Evolutionary conservation across 2,797 vertebrate genomes (phyloP).

Genomic region (Cuculus canorus): DNA sequence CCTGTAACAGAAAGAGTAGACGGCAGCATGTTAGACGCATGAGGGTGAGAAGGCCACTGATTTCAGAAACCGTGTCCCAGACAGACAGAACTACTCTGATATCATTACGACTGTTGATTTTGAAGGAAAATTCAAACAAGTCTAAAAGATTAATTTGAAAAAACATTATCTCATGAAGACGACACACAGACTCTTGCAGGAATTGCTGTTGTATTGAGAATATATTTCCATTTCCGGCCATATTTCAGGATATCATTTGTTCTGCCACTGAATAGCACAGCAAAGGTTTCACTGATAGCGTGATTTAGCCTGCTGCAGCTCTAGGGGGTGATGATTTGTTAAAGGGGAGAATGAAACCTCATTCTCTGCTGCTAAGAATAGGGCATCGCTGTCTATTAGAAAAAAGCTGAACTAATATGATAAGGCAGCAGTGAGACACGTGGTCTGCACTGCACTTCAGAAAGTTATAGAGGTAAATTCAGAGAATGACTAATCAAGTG

Average conservation of each 20-base stretch:
- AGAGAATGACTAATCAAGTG: not conserved
- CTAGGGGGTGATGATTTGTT: not conserved
- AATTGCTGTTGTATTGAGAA: not conserved
- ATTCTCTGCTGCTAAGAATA: slow-evolving; percentile 3
- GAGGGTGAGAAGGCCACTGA: not conserved
- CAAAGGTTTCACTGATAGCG: not conserved
- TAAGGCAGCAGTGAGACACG: slow-evolving; percentile 31
- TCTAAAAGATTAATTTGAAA: not conserved
- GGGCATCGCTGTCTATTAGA: not conserved
- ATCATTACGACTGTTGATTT: not conserved
- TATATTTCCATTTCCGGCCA: not conserved
- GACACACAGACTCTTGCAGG: not conserved
- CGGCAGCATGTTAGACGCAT: not conserved
- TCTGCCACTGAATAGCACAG: not conserved
- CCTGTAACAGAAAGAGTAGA: slow-evolving; percentile 69
- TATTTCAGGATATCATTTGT: not conserved
- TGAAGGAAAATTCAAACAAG: not conserved
- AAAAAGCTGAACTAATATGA: slow-evolving; percentile 19
- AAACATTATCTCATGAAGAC: not conserved
- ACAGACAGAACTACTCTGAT: not conserved
- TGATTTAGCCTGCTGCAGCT: slow-evolving; percentile 15
- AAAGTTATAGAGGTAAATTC: slow-evolving; percentile 10
- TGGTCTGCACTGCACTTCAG: not conserved
- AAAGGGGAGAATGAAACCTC: slow-evolving; percentile 26
- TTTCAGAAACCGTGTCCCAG: not conserved